These are phyloP conservation scores for Novumbra hubbsi DNA, from an alignment of 2,797 vertebrate species.

Conservation along the genomic window DNA sequence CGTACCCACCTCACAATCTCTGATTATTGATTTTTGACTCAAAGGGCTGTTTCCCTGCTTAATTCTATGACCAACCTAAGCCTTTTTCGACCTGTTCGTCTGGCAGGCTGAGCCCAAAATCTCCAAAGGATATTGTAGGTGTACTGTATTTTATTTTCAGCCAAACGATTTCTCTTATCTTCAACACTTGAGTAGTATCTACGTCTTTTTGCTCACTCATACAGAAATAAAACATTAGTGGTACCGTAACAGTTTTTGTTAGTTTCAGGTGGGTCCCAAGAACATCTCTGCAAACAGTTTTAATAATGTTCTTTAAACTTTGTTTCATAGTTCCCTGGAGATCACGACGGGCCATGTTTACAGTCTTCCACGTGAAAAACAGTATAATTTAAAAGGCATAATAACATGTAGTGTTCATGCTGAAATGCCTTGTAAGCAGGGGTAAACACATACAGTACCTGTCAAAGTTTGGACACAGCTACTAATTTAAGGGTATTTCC, in stretches of 20 bases:
- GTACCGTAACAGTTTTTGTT: neutral
- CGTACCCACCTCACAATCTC: neutral
- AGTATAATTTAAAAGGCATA: too few relatives aligned
- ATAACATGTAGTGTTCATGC: too few relatives aligned
- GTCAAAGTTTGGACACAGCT: too few relatives aligned
- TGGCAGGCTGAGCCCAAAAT: neutral
- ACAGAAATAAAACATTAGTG: neutral
- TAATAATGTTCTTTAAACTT: too few relatives aligned
- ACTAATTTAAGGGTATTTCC: too few relatives aligned
- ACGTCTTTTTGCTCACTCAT: neutral
- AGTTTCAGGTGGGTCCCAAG: too few relatives aligned
- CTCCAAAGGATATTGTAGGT: neutral
- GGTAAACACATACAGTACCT: too few relatives aligned
- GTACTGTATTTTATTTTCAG: neutral
- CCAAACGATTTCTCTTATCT: neutral
- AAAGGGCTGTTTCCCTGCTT: neutral
- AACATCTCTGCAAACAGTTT: neutral
- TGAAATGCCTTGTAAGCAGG: too few relatives aligned
- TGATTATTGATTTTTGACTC: neutral
- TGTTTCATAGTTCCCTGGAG: too few relatives aligned
- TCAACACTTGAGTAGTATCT: neutral
- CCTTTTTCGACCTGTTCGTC: neutral
- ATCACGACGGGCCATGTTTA: too few relatives aligned
- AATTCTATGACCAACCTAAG: neutral
- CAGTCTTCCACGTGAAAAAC: too few relatives aligned